Base-by-base conservation (phyloP, 2,797 vertebrate species). In the Triplophysa yarkandensis region DNA sequence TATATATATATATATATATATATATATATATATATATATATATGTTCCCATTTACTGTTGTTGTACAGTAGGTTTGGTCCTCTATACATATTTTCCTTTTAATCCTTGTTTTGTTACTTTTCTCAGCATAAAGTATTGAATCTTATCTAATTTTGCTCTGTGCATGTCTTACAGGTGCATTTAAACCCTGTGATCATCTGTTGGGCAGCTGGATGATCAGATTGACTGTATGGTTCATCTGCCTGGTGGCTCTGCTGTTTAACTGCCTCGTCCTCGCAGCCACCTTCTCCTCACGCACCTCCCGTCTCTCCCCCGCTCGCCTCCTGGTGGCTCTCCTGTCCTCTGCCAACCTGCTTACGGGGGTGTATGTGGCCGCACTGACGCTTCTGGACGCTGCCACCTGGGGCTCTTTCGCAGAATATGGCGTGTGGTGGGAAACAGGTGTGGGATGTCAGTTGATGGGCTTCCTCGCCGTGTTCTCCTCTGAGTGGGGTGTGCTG, bases 181-280 rank as follows among this genome's bases (percentile, higher is more conserved):
- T 99, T 85, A 99, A 99, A 87, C 98, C 98, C 16, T 99, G 98
- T 52, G 93, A 95, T 86, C 95, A 98, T 82, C 90, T 99, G 74
- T 87, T 99, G 81, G 97, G 97, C 72, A 99, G 95, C 89, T 99
- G 98, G 98, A 99, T 99, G 97, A 98, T 99, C 71, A 95, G 96
- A 57, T 92, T 98, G 79, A 98, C 96, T 0, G 95, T 99, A 64
- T 99, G 98, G 98, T 99, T 99, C 89, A 98, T 99, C 91, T 98
- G 97, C 88, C 88, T 98, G 86, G 93, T 96, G 74, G 94, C 97
- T 0, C 85, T 99, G 83, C 87, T 95, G 81, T 98, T 97, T 85
- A 99, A 99, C 87, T 87, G 93, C 73, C 88, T 98, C 83, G 96
- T 99, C 77, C 90, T 97, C 72, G 87, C 94, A 50, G 93, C 93